Conservation (phyloP, 2,797 vertebrate species). For the Xiphophorus birchmanni region DNA sequence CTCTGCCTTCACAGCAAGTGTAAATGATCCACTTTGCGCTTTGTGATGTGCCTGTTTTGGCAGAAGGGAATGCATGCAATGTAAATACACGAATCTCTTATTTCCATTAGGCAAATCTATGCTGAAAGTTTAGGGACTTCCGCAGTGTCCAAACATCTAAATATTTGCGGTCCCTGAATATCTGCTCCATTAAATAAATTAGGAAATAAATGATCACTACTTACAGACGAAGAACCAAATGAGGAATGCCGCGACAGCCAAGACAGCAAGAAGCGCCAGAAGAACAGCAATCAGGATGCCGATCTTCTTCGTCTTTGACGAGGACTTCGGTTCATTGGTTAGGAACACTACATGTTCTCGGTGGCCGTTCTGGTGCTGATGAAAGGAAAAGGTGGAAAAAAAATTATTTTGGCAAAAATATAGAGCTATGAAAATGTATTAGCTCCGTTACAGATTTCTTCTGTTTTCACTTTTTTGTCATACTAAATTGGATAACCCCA, state of each 20-base stretch:
- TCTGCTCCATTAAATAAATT: neutral
- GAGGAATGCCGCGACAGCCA: conserved; percentile 71
- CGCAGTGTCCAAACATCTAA: conserved; percentile 10
- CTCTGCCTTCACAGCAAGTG: conserved; percentile 46
- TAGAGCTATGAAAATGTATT: neutral
- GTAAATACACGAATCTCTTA: conserved; percentile 38
- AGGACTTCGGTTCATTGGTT: conserved; percentile 49
- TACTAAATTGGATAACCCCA: neutral
- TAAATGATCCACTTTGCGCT: conserved; percentile 51
- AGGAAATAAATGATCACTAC: neutral
- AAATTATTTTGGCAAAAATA: conserved; percentile 12
- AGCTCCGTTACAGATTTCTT: neutral
- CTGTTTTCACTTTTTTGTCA: neutral
- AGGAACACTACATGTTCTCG: conserved; percentile 74
- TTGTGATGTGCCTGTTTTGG: conserved; percentile 41
- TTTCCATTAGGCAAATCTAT: conserved; percentile 20
- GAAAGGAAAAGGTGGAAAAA: conserved; percentile 9
- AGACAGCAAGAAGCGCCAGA: conserved; percentile 61
- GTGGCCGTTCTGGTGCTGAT: conserved; percentile 49
- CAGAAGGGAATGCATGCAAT: conserved; percentile 28
- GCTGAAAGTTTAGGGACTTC: conserved; percentile 22
- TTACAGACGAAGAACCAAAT: conserved; percentile 80
- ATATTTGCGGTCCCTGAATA: neutral
- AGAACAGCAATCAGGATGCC: conserved; percentile 62
- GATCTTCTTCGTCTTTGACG: conserved; percentile 48